Evolutionary conservation across 2,888 invertebrate species (phyloP).

Genomic region (Cancer borealis): DNA sequence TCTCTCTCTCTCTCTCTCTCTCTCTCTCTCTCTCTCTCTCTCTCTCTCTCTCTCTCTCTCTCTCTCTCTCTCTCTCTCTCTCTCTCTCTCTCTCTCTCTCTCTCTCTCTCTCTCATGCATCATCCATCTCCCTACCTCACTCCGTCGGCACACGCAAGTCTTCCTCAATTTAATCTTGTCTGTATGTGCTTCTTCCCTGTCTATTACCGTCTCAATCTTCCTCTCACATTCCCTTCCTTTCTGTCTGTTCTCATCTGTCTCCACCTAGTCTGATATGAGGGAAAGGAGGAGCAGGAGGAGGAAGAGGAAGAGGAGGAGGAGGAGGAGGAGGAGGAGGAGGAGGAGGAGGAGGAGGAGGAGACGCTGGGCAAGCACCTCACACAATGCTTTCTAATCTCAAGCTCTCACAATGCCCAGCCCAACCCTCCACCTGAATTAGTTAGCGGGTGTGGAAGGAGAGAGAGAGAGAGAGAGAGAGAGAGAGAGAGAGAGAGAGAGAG

Average conservation of each 20-base stretch:
- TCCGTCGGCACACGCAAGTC: background rate
- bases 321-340: background rate
- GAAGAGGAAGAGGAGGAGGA: background rate
- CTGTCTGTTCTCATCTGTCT: background rate
- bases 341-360: background rate
- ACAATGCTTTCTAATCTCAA: constrained; percentile 12
- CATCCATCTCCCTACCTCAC: background rate
- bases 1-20: too few relatives aligned
- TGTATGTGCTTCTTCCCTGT: background rate
- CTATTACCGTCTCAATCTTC: background rate
- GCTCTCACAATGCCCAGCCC: constrained; percentile 17
- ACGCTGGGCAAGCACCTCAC: background rate
- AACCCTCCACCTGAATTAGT: constrained; percentile 15
- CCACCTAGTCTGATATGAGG: background rate
- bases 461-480: background rate
- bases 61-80: too few relatives aligned
- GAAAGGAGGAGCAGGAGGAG: background rate
- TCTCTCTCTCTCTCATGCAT: too few relatives aligned
- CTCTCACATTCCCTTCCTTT: background rate
- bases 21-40: background rate
- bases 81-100: too few relatives aligned
- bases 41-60: background rate
- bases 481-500: constrained; percentile 60
- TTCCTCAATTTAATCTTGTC: constrained; percentile 11
- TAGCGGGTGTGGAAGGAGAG: background rate